These are phyloP conservation scores for Sorex araneus DNA, from an alignment of 2,113 vertebrate species.

Conservation along the genomic window DNA sequence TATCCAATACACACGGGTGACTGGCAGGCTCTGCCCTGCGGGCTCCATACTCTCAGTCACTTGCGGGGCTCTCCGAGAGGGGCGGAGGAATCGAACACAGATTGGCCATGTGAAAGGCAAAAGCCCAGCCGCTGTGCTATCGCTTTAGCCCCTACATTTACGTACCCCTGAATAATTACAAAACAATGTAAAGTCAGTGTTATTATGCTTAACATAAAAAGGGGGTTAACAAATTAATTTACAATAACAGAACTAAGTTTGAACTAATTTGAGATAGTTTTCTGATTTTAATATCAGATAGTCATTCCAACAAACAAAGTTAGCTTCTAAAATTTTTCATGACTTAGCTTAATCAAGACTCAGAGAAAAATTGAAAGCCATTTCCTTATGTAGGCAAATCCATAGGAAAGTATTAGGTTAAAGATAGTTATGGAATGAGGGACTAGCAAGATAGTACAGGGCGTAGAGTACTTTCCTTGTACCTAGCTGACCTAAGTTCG, in stretches of 20 bases:
- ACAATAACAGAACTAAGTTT: conserved; percentile 52
- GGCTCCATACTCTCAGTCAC: too few species aligned
- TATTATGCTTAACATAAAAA: conserved; percentile 31
- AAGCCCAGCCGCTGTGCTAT: too few species aligned
- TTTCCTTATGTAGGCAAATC: neutral
- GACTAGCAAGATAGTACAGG: neutral
- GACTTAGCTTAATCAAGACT: neutral
- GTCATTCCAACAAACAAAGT: neutral
- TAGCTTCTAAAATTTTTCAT: conserved; percentile 20
- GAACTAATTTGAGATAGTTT: conserved; percentile 36
- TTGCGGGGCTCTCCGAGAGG: too few species aligned
- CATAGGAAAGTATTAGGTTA: neutral
- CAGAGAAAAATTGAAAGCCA: too few species aligned
- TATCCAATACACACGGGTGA: too few species aligned
- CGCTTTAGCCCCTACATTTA: too few species aligned
- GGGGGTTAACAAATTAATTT: conserved; percentile 9
- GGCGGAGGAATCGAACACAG: too few species aligned
- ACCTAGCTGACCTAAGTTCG: too few species aligned
- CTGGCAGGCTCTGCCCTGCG: too few species aligned
- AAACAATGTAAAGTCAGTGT: neutral
- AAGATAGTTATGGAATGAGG: too few species aligned
- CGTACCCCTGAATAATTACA: conserved; percentile 41
- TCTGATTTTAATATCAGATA: conserved; percentile 27
- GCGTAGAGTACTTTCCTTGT: neutral
- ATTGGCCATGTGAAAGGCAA: too few species aligned